Evolutionary conservation across 2,888 invertebrate genomes (phyloP).

Genomic region (Sabatieria punctata): DNA sequence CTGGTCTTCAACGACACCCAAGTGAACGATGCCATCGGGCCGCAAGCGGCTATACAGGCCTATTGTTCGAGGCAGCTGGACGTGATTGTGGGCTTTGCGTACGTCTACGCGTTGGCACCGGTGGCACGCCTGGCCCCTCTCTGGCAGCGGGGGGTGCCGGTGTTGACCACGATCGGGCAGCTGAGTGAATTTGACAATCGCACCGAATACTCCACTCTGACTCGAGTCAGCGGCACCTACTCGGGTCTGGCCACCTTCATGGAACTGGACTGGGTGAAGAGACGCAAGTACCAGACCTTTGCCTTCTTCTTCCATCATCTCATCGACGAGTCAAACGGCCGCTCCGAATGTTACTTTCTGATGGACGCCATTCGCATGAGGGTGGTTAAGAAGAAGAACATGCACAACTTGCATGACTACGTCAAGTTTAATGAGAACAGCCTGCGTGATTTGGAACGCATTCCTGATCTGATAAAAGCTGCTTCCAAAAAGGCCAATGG

Average conservation of each 20-base stretch:
- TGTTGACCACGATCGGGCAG: conserved; percentile 61
- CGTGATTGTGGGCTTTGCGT: conserved; percentile 67
- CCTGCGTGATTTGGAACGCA: too few relatives aligned
- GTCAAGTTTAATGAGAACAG: too few relatives aligned
- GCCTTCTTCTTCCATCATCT: too few relatives aligned
- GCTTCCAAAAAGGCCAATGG: too few relatives aligned
- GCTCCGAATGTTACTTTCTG: conserved; percentile 24
- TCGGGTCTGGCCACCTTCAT: too few relatives aligned
- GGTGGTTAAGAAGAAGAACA: too few relatives aligned
- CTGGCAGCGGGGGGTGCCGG: conserved; percentile 50
- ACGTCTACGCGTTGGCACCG: conserved; percentile 69
- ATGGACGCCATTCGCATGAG: conserved; percentile 27
- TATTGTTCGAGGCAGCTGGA: conserved; percentile 52
- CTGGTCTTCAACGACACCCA: conserved; percentile 45
- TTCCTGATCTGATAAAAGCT: too few relatives aligned
- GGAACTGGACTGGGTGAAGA: too few relatives aligned
- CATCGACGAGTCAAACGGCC: too few relatives aligned
- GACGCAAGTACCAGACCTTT: too few relatives aligned
- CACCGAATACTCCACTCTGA: conserved; percentile 53
- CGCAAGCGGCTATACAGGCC: conserved; percentile 59
- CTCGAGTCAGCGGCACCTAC: conserved; percentile 48
- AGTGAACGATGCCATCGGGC: conserved; percentile 58
- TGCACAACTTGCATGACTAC: too few relatives aligned
- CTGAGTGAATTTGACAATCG: conserved; percentile 56
- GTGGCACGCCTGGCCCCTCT: conserved; percentile 59